Conservation (phyloP, 2,888 invertebrate genomes). For the Ischnura elegans region DNA sequence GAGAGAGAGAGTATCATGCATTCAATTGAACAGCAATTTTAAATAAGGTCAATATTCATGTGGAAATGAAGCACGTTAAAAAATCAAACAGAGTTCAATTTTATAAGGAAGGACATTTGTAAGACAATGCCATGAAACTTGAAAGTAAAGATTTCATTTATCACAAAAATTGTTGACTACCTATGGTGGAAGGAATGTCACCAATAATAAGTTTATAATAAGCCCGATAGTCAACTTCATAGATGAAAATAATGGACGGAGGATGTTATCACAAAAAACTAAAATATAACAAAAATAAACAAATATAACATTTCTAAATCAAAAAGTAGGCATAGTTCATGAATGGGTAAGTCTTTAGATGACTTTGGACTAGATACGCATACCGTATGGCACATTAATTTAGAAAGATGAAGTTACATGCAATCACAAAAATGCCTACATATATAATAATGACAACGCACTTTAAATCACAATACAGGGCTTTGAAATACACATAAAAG, state of each 20-base stretch:
- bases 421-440: not conserved
- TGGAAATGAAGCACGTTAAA: no score
- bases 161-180: not conserved
- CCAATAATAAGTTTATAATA: conserved; percentile 29
- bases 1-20: not conserved
- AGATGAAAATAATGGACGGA: conserved; percentile 57
- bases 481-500: not conserved
- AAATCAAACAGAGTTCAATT: no score
- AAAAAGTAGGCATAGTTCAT: not conserved
- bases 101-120: not conserved
- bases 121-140: not conserved
- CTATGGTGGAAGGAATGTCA: conserved; percentile 43
- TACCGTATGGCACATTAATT: not conserved
- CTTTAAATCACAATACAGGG: not conserved
- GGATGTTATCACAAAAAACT: conserved; percentile 51
- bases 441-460: not conserved
- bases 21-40: not conserved
- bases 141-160: not conserved
- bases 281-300: not conserved
- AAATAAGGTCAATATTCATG: no score
- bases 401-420: not conserved
- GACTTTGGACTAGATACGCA: not conserved
- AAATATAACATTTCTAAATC: not conserved
- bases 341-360: not conserved
- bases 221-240: not conserved